Conservation (phyloP, 2,888 invertebrate species). For the Thelaira solivaga region DNA sequence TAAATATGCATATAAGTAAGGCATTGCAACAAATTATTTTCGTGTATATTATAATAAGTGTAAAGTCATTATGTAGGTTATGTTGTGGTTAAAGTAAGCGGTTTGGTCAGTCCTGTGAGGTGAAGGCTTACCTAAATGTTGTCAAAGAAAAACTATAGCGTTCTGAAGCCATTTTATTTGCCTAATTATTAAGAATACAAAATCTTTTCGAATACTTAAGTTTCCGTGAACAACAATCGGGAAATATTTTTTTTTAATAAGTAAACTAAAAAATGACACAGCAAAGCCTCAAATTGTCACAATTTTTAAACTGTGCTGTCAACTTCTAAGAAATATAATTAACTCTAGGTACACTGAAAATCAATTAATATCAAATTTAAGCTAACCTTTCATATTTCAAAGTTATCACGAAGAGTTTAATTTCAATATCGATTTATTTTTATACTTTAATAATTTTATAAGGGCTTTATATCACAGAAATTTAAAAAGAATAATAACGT, state of each 20-base stretch:
- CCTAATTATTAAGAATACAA: conserved; percentile 6
- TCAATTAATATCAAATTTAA: too few relatives aligned
- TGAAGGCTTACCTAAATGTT: conserved; percentile 80
- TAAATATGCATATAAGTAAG: conserved; percentile 70
- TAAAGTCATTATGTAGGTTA: conserved; percentile 69
- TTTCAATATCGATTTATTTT: too few relatives aligned
- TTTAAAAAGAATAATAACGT: too few relatives aligned
- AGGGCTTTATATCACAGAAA: too few relatives aligned
- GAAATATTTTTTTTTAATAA: conserved; percentile 20
- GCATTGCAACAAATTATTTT: too few relatives aligned
- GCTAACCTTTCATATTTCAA: too few relatives aligned
- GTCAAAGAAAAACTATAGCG: conserved; percentile 97
- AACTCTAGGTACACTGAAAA: not conserved
- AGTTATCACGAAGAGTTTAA: too few relatives aligned
- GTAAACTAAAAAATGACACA: conserved; percentile 71
- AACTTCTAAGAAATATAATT: not conserved
- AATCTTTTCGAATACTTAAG: not conserved
- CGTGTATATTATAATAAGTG: conserved; percentile 25
- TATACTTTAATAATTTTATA: too few relatives aligned
- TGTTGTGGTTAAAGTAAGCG: conserved; percentile 47
- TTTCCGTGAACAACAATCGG: not conserved
- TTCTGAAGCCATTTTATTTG: conserved; percentile 88
- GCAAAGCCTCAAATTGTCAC: conserved; percentile 65
- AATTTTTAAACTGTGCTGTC: not conserved
- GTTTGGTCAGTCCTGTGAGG: not conserved